Evolutionary conservation across 1,140 invertebrate species (phyloP), one percentile per base, ranked within the genome.

Genomic region (Macrobrachium rosenbergii): DNA sequence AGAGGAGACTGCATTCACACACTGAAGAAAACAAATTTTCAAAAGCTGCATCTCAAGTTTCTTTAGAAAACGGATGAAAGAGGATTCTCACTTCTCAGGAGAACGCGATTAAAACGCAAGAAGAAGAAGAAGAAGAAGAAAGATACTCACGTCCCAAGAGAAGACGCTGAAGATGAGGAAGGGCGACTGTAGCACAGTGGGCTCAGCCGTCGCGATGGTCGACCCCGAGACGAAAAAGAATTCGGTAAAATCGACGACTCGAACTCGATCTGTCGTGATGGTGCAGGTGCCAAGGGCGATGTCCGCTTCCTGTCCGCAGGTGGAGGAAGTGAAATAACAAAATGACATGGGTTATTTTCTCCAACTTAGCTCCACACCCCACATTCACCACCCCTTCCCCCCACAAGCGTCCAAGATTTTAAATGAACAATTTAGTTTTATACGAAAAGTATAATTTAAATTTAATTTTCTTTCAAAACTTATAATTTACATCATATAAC

Each of bases 171-270:
- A 77, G 11, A 85, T 79, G 14, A 85, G 62, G 45, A 85, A 78
- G 12, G 62, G 23, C 3, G 60, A 78, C 37, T 45, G 76, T 0
- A 69, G 19, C n/a, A 79, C 7, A 16, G 6, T 12, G 0, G 83
- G 83, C 0, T 79, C 37, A 12, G 60, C 62, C 8, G 58, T 63
- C 23, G 21, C 45, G 75, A 85, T 64, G 62, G 75, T 64, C 5
- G 83, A 85, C 5, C 75, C 19, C 52, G 69, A 67, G 43, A 64
- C 73, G 21, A 14, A 2, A 45, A 85, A 85, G 76, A 85, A 85
- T 76, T 85, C 75, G 12, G 83, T 85, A 21, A 85, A 85, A 45
- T 77, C 73, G 8, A 85, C 83, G n/a, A 85, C 83, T 23, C 79
- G 73, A 21, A 79, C 17, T 1, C 76, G 8, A 11, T 85, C 43